phyloP scores from a whole-genome alignment of 2,888 invertebrate genomes.

The Globia sparganii region DNA sequence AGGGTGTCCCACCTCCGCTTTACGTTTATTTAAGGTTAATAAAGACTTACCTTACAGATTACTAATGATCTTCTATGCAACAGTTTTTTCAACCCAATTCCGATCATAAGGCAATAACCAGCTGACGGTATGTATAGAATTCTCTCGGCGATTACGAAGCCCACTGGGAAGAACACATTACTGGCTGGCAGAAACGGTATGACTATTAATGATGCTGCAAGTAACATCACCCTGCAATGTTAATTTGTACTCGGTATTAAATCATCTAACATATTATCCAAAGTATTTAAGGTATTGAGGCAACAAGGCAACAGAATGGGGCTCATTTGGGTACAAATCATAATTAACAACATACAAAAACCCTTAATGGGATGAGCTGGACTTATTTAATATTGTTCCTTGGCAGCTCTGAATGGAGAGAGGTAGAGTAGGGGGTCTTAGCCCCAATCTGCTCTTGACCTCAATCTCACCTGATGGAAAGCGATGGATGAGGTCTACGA shows the following conservation, averaged over 20 bases:
- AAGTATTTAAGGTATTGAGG: not conserved
- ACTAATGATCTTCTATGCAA: slow-evolving; percentile 55
- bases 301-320: not conserved
- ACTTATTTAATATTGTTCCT: too few relatives aligned
- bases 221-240: slow-evolving; percentile 87
- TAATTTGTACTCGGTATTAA: not conserved
- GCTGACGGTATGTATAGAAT: slow-evolving; percentile 95
- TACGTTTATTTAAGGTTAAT: not conserved
- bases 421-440: too few relatives aligned
- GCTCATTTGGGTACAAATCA: not conserved
- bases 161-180: slow-evolving; percentile 96
- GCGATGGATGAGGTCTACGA: not conserved
- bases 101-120: slow-evolving; percentile 94
- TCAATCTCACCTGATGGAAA: not conserved
- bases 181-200: slow-evolving; percentile 96
- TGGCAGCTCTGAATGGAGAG: too few relatives aligned
- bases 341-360: not conserved
- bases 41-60: slow-evolving; percentile 71
- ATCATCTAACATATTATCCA: not conserved
- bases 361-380: not conserved
- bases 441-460: not conserved
- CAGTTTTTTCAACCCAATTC: slow-evolving; percentile 90
- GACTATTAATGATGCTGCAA: slow-evolving; percentile 91
- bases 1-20: too few relatives aligned
- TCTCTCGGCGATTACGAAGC: slow-evolving; percentile 97